These are phyloP conservation scores for Monoplex corrugatus DNA, from an alignment of 2,888 invertebrate genomes.

Conservation along the genomic window DNA sequence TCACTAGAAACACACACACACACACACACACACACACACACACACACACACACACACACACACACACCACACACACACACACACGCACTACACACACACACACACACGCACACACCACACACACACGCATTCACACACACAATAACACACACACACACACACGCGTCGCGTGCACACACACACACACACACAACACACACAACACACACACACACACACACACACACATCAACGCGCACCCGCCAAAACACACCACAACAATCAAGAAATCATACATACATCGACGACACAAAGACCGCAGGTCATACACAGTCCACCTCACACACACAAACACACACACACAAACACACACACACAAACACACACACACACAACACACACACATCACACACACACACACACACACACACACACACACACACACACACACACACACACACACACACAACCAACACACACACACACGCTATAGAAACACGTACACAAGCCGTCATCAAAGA, in stretches of 20 bases:
- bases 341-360: too few relatives aligned
- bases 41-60: conserved; percentile 28
- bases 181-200: neutral
- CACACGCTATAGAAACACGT: neutral
- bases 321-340: too few relatives aligned
- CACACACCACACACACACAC: conserved; percentile 6
- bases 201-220: neutral
- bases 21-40: neutral
- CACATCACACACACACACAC: too few relatives aligned
- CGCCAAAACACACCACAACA: too few relatives aligned
- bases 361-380: too few relatives aligned
- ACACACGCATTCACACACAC: conserved; percentile 24
- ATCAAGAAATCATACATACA: neutral
- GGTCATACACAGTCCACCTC: too few relatives aligned
- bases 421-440: neutral
- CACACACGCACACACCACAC: conserved; percentile 2
- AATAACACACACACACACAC: neutral
- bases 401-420: neutral
- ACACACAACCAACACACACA: neutral
- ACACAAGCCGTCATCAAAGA: too few relatives aligned
- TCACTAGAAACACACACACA: neutral
- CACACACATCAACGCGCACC: neutral
- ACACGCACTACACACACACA: conserved; percentile 20
- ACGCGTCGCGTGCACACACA: neutral
- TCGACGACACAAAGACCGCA: neutral